Base-by-base conservation (phyloP, 2,113 vertebrate genomes). In the Heterochromis multidens region DNA sequence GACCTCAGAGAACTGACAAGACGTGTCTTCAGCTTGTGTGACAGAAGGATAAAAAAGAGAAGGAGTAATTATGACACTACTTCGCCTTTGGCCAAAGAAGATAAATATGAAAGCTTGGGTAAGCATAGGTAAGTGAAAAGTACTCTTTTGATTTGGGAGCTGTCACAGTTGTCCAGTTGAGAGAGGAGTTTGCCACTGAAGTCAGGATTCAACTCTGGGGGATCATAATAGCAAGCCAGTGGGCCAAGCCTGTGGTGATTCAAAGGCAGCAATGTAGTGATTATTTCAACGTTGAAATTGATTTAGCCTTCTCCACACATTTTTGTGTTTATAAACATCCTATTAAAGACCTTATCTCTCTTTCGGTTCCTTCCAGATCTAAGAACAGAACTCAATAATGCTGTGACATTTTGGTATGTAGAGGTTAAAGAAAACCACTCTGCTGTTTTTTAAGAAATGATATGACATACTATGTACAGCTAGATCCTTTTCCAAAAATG, bases 151-250 rank as follows among this genome's bases (percentile, higher is more conserved):
- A 72, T 43, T 23, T n/a, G 57, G 23, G 80, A 80, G 87, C 83
- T 82, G 49, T 86, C 23, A 14, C 95, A 95, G 14, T 57, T 3
- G 0, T 80, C n/a, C 3, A 95, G 80, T 60, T 94, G 83, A 59
- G 91, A 63, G 11, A 96, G 92, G 4, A 96, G 82, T 60, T 79
- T 88, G 52, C 11, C 60, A 17, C 89, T 93, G 23, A 86, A 10
- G 4, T 86, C 84, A 57, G 77, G 4, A 14, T 91, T 83, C 81
- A 95, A 33, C 1, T 90, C 33, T 57, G 84, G 65, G n/a, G 56
- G 33, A 27, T 86, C 11, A 2, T 89, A 94, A 82, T 87, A 92
- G 89, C 95, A 96, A 65, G 84, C 83, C 72, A 96, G 84, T 29
- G 77, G 56, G 40, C 95, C 94, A 1, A 96, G 86, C n/a, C 96